Conservation (phyloP, 2,797 vertebrate species). For the Sternotherus odoratus region DNA sequence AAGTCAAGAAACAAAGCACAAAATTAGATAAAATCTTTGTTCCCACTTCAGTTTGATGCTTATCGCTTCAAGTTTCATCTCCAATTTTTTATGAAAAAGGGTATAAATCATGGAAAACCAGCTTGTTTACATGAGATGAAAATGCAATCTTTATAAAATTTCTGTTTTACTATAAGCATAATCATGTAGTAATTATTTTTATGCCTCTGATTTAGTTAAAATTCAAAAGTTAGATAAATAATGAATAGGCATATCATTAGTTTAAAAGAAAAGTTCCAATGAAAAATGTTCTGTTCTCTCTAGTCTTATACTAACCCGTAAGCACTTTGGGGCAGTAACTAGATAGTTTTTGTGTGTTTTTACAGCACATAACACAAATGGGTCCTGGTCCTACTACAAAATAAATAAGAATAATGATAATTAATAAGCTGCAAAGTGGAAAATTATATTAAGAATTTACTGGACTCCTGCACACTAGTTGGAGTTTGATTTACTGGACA, state of each 20-base stretch:
- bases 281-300: neutral
- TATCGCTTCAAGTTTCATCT: neutral
- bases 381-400: neutral
- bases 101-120: neutral
- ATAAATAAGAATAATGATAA: neutral
- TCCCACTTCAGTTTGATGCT: neutral
- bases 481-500: neutral
- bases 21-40: neutral
- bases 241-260: neutral
- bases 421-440: neutral
- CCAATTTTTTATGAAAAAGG: conserved; percentile 16
- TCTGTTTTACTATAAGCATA: conserved; percentile 17
- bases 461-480: neutral
- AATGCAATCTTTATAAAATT: conserved; percentile 38
- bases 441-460: neutral
- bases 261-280: neutral
- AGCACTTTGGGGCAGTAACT: neutral
- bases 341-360: neutral
- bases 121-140: neutral
- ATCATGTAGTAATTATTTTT: conserved; percentile 18
- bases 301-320: neutral
- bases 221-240: conserved; percentile 28
- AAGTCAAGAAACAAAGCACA: conserved; percentile 3
- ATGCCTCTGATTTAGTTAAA: conserved; percentile 54
- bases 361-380: neutral